phyloP scores from a whole-genome alignment of 2,888 invertebrate genomes.

The Trimorus sp. region DNA sequence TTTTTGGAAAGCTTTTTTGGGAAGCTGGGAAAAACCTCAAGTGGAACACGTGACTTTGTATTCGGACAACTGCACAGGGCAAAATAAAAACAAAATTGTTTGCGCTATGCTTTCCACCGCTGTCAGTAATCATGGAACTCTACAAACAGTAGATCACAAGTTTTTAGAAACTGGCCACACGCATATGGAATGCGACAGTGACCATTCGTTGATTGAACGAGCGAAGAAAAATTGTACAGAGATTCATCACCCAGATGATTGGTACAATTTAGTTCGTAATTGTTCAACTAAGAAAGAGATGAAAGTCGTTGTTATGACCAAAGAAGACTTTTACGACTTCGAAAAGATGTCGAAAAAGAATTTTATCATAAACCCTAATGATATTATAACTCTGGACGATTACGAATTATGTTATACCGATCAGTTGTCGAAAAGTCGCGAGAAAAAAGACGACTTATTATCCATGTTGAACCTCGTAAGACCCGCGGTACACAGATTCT shows the following conservation, averaged over 20 bases:
- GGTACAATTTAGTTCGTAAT: slow-evolving; percentile 23
- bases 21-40: slow-evolving; percentile 29
- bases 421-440: too few relatives aligned
- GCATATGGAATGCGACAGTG: slow-evolving; percentile 32
- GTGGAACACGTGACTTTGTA: slow-evolving; percentile 53
- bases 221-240: slow-evolving; percentile 20
- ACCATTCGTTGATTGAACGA: slow-evolving; percentile 32
- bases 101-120: slow-evolving; percentile 63
- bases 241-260: slow-evolving; percentile 31
- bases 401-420: too few relatives aligned
- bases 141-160: slow-evolving; percentile 42
- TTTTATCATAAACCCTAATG: too few relatives aligned
- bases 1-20: slow-evolving; percentile 54
- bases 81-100: slow-evolving; percentile 69
- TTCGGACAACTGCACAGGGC: slow-evolving; percentile 63
- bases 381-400: too few relatives aligned
- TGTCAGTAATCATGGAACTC: slow-evolving; percentile 28
- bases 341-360: too few relatives aligned
- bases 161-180: slow-evolving; percentile 46
- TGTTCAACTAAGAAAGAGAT: too few relatives aligned
- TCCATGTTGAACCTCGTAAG: too few relatives aligned
- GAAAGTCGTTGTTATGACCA: too few relatives aligned
- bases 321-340: too few relatives aligned
- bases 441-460: too few relatives aligned
- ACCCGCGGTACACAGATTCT: too few relatives aligned